Evolutionary conservation across 1,140 invertebrate species (phyloP), one percentile per base, ranked within the genome.

Genomic region (Ectropis grisescens): DNA sequence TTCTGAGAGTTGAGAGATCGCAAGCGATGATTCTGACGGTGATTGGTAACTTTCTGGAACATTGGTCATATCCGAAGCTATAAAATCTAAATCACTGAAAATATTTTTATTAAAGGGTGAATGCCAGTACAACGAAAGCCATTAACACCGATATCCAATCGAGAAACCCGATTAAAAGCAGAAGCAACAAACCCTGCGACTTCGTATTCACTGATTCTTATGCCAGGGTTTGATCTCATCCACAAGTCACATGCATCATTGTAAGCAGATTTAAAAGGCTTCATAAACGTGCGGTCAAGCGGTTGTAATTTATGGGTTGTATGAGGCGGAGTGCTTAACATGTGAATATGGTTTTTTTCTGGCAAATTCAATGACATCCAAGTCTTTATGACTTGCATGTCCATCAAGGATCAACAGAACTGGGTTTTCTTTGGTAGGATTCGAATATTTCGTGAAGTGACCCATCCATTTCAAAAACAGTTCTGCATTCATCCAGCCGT

Each of bases 251-350:
- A 54, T 28, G 19, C 29, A 37, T 49, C 16, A 14, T 53, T 43
- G 31, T 68, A 82, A 6, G 55, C 54, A 41, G 57, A 24, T 58
- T 69, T 78, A 13, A 74, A 68, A 8, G 67, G 60, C 30, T 66
- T 70, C 50, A 75, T 67, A 23, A 76, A 59, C 5, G 53, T 31
- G 23, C 64, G 33, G 36, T 81, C 65, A 6, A 72, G 30, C 6
- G 61, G 62, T 28, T 74, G 68, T 0, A 75, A 42, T 29, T 56
- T 57, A 33, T 72, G 60, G 5, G 58, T 62, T 1, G 60, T 69
- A 30, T 74, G 58, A 30, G 65, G 58, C 33, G 66, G 69, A 8
- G 55, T 41, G 24, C 62, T 66, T 7, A 79, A 31, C 45, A 81
- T 56, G 11, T 58, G 51, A 28, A 70, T 60, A 35, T 71, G 6